Base-by-base conservation (phyloP, 1,140 invertebrate genomes). In the Drosophila sucinea region DNA sequence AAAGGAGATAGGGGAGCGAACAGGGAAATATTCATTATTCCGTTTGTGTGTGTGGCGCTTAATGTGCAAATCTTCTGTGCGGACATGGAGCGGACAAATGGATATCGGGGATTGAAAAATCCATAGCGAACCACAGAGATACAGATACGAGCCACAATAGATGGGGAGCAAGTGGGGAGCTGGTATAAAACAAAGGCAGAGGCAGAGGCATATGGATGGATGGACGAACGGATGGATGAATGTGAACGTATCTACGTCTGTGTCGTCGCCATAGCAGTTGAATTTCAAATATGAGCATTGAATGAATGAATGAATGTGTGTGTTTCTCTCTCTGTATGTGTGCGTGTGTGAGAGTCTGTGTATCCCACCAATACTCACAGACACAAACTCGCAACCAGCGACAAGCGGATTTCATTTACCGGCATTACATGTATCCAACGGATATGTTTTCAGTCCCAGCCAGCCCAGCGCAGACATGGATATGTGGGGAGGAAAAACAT, bases 101-200 rank as follows among this genome's bases (percentile, higher is more conserved):
- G 87, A 90, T 90, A 90, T 87, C 80, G 83, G 83, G 89, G 87
- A 90, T 90, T 90, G 87, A 90, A 90, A 90, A 90, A 90, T 90
- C 87, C 87, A 90, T 89, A 90, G 74, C 81, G 83, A 83, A 87
- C 83, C 83, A 87, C 83, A 87, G 77, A 87, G 73, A 89, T 81
- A 69, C 73, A 66, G 75, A 77, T 77, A 77, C 74, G 8, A 44
- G 29, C 44, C 8, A 25, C 44, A 51, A 51, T 51, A 51, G 44
- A 51, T 27, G 44, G 30, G 11, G 27, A 66, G 75, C 33, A 35
- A 82, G 79, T 83, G 82, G 65, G 76, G 54, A 69, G 51, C 35
- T 60, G 41, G 68, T 11, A 57, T 65, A 66, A 79, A 66, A 73
- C 67, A 67, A 65, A 61, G 64, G 38, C 47, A 56, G 60, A 58